phyloP scores from a whole-genome alignment of 2,113 vertebrate genomes.

The Aptenodytes patagonicus region DNA sequence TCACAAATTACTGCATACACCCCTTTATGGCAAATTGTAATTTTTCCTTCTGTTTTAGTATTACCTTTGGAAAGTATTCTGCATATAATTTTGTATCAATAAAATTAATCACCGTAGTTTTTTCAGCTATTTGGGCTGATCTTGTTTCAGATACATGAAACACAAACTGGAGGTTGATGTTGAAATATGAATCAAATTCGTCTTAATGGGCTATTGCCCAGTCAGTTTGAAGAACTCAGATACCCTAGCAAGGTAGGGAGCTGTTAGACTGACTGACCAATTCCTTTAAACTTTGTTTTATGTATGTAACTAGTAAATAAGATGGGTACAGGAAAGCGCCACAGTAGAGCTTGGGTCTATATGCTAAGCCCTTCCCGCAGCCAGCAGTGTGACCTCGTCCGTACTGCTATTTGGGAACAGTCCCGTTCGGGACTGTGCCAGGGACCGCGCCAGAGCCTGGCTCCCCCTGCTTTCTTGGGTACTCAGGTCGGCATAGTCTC shows the following conservation, averaged over 20 bases:
- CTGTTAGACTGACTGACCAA: neutral
- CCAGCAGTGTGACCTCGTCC: neutral
- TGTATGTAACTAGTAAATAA: neutral
- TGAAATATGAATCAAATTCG: neutral
- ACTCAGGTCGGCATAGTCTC: rapidly evolving
- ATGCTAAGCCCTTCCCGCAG: neutral
- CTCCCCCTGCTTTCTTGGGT: neutral
- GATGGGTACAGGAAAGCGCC: neutral
- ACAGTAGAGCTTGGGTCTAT: neutral
- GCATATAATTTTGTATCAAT: neutral
- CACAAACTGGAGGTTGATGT: neutral
- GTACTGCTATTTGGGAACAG: rapidly evolving
- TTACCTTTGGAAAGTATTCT: neutral
- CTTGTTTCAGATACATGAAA: neutral
- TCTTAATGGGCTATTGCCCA: neutral
- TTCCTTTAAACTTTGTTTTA: neutral
- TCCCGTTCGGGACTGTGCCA: neutral
- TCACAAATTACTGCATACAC: neutral
- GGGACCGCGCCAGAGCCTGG: rapidly evolving
- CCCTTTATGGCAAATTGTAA: neutral
- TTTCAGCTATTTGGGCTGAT: neutral
- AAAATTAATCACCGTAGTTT: neutral
- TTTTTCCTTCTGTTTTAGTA: neutral
- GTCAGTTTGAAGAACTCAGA: neutral
- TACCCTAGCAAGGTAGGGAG: neutral